Conservation (phyloP, 2,888 invertebrate species). For the Arge pagana region DNA sequence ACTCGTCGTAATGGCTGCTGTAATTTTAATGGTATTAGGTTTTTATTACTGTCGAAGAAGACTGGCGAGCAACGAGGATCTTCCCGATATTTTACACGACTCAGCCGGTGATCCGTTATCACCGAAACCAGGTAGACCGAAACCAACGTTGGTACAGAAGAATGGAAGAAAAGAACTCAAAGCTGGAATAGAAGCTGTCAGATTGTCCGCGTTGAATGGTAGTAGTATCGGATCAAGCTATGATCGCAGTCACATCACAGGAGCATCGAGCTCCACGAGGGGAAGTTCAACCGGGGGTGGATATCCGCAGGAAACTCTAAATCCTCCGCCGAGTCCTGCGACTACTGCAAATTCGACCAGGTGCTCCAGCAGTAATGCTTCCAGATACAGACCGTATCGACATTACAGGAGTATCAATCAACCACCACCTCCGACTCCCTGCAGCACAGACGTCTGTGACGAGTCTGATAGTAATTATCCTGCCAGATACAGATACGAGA, state of each 20-base stretch:
- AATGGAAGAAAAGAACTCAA: slow-evolving; percentile 52
- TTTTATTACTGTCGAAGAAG: slow-evolving; percentile 63
- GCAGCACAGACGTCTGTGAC: slow-evolving; percentile 92
- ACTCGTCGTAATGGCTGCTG: slow-evolving; percentile 63
- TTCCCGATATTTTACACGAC: slow-evolving; percentile 64
- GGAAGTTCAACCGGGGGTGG: slow-evolving; percentile 64
- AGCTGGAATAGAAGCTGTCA: slow-evolving; percentile 60
- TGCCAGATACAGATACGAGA: slow-evolving; percentile 65
- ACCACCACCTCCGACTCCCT: slow-evolving; percentile 93
- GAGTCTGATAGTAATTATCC: slow-evolving; percentile 81
- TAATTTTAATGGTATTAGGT: slow-evolving; percentile 61
- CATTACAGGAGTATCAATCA: slow-evolving; percentile 78
- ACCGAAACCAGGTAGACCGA: slow-evolving; percentile 58
- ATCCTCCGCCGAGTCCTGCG: slow-evolving; percentile 91
- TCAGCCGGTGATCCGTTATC: slow-evolving; percentile 71
- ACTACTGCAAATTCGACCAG: slow-evolving; percentile 69
- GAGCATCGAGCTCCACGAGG: slow-evolving; percentile 72
- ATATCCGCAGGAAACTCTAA: slow-evolving; percentile 84
- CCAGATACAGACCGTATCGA: slow-evolving; percentile 73
- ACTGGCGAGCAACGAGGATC: slow-evolving; percentile 58
- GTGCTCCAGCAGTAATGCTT: slow-evolving; percentile 62
- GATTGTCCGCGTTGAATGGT: slow-evolving; percentile 70
- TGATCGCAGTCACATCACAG: slow-evolving; percentile 73
- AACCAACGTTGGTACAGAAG: slow-evolving; percentile 52
- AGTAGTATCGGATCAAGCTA: slow-evolving; percentile 69